Evolutionary conservation across 2,888 invertebrate genomes (phyloP), one percentile per base, ranked within the genome.

Genomic region (Cephus sareptanus): DNA sequence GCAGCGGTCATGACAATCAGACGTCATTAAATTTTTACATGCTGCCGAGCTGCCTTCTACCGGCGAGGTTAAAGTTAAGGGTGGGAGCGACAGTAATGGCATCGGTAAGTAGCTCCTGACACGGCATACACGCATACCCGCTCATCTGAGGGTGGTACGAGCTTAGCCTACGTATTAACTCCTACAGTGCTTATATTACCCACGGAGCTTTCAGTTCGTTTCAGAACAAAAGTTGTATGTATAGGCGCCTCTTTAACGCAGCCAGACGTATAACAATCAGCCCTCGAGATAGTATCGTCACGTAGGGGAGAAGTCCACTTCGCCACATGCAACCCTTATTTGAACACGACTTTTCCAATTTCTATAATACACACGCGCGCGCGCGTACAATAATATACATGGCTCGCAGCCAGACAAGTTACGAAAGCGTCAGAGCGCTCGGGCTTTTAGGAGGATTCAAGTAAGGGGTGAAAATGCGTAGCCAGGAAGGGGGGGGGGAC

Each of bases 21-120:
- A 79, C 77, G 83, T 80, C 83, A 84, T 84, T 84, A 84, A 84
- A 84, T 77, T 84, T 84, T 79, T 78, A 84, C 76, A 71, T 76
- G 76, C 77, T 77, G 81, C 56, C 70, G 77, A 56, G 56, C 56
- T 56, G 56, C 56, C 23, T 56, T 9, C 23, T 9, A 6, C 30
- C n/a, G 69, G 76, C 35, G 73, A 75, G 79, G 75, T 76, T 74
- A 71, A 74, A 56, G 79, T 13, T 56, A 73, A 56, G 73, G 23
- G 31, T 34, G 11, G 80, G 79, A 80, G 81, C 81, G 83, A 79
- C 79, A 80, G 79, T 83, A 84, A 84, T 84, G 79, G 83, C 81
- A 81, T 83, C 76, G 80, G 82, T 83, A 84, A 84, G 84, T 84
- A 82, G 80, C 77, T 77, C 70, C 33, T 35, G 76, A 77, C 80